Evolutionary conservation across 2,113 vertebrate species (phyloP), one percentile per base, ranked within the genome.

Genomic region (Pseudorasbora parva): DNA sequence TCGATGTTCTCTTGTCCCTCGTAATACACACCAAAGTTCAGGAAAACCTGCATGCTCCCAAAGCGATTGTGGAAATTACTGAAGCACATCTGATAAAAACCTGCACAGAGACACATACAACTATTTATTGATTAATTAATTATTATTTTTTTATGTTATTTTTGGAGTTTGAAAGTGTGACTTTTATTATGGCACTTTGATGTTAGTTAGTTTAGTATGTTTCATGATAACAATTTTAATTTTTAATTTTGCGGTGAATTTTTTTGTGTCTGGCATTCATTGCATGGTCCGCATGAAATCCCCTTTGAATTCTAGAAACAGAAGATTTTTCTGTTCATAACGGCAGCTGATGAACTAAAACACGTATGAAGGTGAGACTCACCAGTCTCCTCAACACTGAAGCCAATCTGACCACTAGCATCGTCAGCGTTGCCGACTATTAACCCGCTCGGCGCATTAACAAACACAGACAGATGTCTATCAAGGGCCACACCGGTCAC

Each of bases 1-100:
- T 93, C 86, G n/a, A 7, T 3, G 5, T 91, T 86, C 4, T 82
- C 79, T 5, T 88, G 83, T 2, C 90, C 93, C 0, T 97, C 93
- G 0, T 97, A 97, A 90, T 96, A 97, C 77, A 98, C 96, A 0
- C 98, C 97, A 0, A 99, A 98, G 91, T 94, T 97, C 64, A 99
- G 93, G 84, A 95, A 98, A 2, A 99, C 91, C 91, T 98, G 97
- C 87, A 96, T 93, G 54, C 92, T 90, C 85, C 96, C 95, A 0
- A 99, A 97, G 82, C 84, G 95, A 88, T 96, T 98, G 82, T 97
- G 94, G 89, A 95, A 94, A 88, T 98, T 99, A 90, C 90, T 95
- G 87, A 99, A 90, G 89, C 98, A 99, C 90, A 99, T 95, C 93
- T 97, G 96, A 88, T 98, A 97, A 92, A 96, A 99, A 64, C 98